A percentile compares a stretch with the other conserved stretches of the same genome.
phyloP scores from a whole-genome alignment of 2,888 invertebrate genomes.

The Nomada flava region DNA sequence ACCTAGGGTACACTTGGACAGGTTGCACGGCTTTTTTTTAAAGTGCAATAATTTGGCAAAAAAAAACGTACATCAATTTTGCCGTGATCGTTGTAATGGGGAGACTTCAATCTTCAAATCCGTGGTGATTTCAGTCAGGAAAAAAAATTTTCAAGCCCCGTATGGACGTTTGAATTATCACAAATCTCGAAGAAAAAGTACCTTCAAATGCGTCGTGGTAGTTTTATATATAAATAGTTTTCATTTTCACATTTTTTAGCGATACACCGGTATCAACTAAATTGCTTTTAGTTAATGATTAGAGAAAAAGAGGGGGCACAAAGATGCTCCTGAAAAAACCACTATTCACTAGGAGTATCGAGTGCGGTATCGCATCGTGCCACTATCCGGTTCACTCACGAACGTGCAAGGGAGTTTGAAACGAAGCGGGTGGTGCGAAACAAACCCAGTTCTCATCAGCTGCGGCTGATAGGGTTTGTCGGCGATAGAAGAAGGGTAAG shows the following conservation, averaged over 20 bases:
- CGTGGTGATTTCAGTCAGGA: no score
- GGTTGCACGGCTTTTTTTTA: no score
- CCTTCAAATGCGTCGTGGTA: no score
- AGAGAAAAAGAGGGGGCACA: background rate
- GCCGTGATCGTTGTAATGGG: no score
- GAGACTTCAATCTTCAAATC: no score
- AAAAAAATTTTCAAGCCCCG: no score
- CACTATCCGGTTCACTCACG: background rate
- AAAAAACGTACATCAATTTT: no score
- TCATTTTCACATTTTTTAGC: background rate
- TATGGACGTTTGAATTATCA: no score
- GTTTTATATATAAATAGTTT: no score
- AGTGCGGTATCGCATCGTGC: constrained; percentile 9
- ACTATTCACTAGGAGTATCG: constrained; percentile 18
- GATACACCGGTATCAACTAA: background rate
- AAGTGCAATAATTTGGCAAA: no score
- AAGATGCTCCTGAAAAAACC: background rate
- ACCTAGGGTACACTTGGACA: no score
- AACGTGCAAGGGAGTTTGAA: constrained; percentile 15
- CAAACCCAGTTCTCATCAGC: constrained; percentile 69
- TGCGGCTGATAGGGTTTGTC: constrained; percentile 70
- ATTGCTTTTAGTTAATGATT: background rate
- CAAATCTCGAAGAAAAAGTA: no score
- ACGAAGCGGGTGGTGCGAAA: constrained; percentile 56
- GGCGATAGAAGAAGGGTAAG: constrained; percentile 48